phyloP scores from a whole-genome alignment of 2,888 invertebrate species.

The Odontocolon sp. region DNA sequence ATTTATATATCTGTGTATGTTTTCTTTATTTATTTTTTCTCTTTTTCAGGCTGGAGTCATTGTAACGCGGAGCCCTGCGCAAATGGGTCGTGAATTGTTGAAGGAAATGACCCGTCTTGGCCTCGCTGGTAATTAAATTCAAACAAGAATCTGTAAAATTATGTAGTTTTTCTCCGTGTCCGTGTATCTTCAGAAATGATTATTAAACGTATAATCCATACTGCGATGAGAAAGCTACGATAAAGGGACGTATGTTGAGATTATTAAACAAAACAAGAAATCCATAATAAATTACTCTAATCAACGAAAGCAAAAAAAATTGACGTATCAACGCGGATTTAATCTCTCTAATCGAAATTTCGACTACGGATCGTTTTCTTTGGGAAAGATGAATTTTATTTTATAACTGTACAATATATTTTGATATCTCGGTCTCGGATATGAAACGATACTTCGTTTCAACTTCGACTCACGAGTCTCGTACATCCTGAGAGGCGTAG shows the following conservation, averaged over 20 bases:
- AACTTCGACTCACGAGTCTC: conserved; percentile 34
- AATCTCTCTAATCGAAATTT: conserved; percentile 6
- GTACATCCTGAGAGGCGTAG: conserved; percentile 21
- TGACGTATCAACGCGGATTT: conserved; percentile 41
- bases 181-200: conserved; percentile 72
- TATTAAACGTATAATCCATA: conserved; percentile 68
- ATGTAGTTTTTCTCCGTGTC: conserved; percentile 76
- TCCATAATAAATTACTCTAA: conserved; percentile 75
- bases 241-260: conserved; percentile 54
- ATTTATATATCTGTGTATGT: conserved; percentile 6
- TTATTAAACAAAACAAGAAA: conserved; percentile 46
- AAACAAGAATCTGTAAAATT: conserved; percentile 64
- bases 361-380: conserved; percentile 17
- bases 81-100: conserved; percentile 94
- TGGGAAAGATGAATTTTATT: conserved; percentile 21
- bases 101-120: conserved; percentile 94
- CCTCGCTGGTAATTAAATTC: conserved; percentile 74
- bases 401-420: conserved; percentile 20
- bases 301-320: conserved; percentile 64
- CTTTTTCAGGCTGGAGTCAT: conserved; percentile 90
- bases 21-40: conserved; percentile 25
- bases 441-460: background rate
- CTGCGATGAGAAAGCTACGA: conserved; percentile 60
- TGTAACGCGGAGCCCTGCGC: conserved; percentile 97
- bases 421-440: conserved; percentile 4